Evolutionary conservation across 2,888 invertebrate genomes (phyloP).

Genomic region (Laspeyria flexula): DNA sequence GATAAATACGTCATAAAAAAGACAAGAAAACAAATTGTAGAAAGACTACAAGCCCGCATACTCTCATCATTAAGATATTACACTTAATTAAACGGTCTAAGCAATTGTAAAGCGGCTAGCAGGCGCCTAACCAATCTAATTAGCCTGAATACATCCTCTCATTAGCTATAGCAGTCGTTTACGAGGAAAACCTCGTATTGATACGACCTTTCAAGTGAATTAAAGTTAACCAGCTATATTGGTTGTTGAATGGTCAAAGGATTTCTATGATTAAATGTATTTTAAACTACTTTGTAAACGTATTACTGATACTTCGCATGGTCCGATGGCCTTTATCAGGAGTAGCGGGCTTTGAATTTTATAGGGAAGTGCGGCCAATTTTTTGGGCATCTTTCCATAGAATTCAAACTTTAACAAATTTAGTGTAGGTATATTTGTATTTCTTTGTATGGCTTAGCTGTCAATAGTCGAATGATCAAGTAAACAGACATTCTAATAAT

Average conservation of each 20-base stretch:
- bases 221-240: slow-evolving; percentile 8
- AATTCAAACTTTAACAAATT: no score
- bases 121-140: slow-evolving; percentile 44
- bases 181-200: slow-evolving; percentile 22
- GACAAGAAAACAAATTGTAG: not conserved
- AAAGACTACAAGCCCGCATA: not conserved
- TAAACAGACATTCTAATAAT: no score
- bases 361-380: no score
- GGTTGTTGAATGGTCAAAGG: slow-evolving; percentile 7
- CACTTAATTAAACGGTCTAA: slow-evolving; percentile 10
- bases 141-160: slow-evolving; percentile 14
- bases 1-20: no score
- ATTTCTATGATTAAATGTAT: not conserved
- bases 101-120: slow-evolving; percentile 20
- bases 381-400: no score
- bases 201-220: slow-evolving; percentile 34
- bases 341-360: no score
- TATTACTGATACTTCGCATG: no score
- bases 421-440: no score
- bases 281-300: no score
- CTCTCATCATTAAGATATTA: not conserved
- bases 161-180: slow-evolving; percentile 12
- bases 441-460: no score
- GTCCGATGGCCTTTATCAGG: no score
- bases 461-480: no score